Evolutionary conservation across 2,797 vertebrate genomes (phyloP), one percentile per base, ranked within the genome.

Genomic region (Hydrolagus colliei): DNA sequence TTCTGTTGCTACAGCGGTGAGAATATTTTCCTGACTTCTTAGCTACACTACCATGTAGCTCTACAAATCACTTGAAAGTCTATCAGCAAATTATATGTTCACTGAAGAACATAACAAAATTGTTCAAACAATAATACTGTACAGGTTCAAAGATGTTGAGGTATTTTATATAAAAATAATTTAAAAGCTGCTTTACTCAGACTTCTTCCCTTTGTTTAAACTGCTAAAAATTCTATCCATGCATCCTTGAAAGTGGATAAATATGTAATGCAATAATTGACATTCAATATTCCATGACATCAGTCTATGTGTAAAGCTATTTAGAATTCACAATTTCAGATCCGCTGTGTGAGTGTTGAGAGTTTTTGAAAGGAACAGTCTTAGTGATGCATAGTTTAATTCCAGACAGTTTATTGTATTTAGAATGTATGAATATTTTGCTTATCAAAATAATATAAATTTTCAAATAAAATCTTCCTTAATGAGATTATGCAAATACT

Each of bases 201-300:
- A 67, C 27, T 84, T 84, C 20, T 68, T 52, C 14, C 32, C 22
- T 84, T 84, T 52, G 79, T 63, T 84, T 67, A 82, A 82, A 41
- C 27, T 35, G n/a, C 71, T 20, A 84, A 68, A 84, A 84, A 84
- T 84, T 65, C 79, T 68, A 84, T 71, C 79, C 16, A n/a, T 68
- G 27, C 79, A 84, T 32, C 32, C 32, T 84, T 68, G n/a, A 71
- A 71, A 84, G 71, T 84, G 41, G 79, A 84, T 84, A 84, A 84
- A 71, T 84, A 35, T 65, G 20, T 80, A 80, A 62, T 27, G 62
- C 62, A 65, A 65, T 52, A 52, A 52, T 52, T 52, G 41, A 52
- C 62, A 65, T 84, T 71, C 65, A 84, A 52, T 52, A 71, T 71
- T 84, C 65, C 18, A 71, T 8, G 22, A 71, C 79, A 9, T 27